Conservation (phyloP, 1,140 invertebrate species). For the Adelges cooleyi region DNA sequence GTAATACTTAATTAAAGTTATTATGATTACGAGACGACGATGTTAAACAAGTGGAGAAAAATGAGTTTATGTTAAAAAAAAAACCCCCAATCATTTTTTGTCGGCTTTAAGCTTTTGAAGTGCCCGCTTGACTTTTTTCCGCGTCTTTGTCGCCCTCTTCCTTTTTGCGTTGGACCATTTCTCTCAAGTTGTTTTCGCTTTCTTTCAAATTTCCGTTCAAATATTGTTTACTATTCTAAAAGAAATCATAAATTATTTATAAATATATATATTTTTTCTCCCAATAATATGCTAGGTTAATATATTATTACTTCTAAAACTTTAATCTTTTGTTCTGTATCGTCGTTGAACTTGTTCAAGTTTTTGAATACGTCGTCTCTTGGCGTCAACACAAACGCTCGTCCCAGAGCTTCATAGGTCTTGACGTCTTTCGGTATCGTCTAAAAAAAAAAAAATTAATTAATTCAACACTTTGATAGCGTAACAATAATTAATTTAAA, state of each 20-base stretch:
- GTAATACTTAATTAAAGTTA: too few relatives aligned
- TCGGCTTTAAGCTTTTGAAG: constrained; percentile 16
- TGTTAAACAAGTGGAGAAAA: too few relatives aligned
- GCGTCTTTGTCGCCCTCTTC: constrained; percentile 36
- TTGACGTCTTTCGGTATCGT: constrained; percentile 48
- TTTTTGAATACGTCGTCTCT: constrained; percentile 51
- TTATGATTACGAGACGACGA: too few relatives aligned
- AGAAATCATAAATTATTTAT: constrained; percentile 32
- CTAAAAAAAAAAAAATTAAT: constrained; percentile 35
- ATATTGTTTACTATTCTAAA: constrained; percentile 57
- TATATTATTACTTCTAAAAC: constrained; percentile 47
- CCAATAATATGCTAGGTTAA: too few relatives aligned
- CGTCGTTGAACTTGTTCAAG: constrained; percentile 48
- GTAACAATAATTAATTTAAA: too few relatives aligned
- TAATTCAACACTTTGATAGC: too few relatives aligned
- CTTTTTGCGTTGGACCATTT: constrained; percentile 64
- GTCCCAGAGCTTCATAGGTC: constrained; percentile 66
- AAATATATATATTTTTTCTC: too few relatives aligned
- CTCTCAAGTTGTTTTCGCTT: constrained; percentile 69
- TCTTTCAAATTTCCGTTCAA: constrained; percentile 68
- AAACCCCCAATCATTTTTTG: too few relatives aligned
- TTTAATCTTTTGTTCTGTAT: constrained; percentile 57
- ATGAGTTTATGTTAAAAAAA: too few relatives aligned
- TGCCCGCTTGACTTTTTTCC: constrained; percentile 3
- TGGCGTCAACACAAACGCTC: constrained; percentile 70